Evolutionary conservation across 1,140 invertebrate species (phyloP).

Genomic region (Dolichoris vasculosae): DNA sequence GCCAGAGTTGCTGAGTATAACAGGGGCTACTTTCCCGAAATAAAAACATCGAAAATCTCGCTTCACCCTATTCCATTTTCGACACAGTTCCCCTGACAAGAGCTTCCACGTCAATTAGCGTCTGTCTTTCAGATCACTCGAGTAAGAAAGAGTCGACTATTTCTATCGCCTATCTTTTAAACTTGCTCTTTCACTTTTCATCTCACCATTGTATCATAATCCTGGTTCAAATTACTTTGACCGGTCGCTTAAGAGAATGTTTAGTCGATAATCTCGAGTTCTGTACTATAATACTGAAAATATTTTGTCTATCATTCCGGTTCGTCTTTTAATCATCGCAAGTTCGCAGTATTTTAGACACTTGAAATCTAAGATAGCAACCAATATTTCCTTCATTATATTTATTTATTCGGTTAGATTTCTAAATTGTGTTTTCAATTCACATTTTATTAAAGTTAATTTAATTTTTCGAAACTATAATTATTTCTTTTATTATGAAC

Average conservation of each 20-base stretch:
- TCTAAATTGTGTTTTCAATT: no score
- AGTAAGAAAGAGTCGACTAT: neutral
- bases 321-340: no score
- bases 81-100: neutral
- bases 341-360: no score
- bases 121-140: neutral
- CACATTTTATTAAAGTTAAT: no score
- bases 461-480: no score
- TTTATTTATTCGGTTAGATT: no score
- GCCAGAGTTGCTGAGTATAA: neutral
- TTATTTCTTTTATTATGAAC: no score
- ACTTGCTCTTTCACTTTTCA: neutral
- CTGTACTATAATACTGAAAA: neutral
- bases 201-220: neutral
- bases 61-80: neutral
- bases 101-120: conserved; percentile 44
- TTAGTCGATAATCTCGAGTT: neutral
- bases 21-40: neutral
- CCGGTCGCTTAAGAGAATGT: neutral
- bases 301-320: no score
- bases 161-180: neutral
- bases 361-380: no score
- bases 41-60: neutral
- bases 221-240: neutral
- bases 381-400: no score